phyloP scores from a whole-genome alignment of 2,888 invertebrate species.

The Sabellastarte sp. region DNA sequence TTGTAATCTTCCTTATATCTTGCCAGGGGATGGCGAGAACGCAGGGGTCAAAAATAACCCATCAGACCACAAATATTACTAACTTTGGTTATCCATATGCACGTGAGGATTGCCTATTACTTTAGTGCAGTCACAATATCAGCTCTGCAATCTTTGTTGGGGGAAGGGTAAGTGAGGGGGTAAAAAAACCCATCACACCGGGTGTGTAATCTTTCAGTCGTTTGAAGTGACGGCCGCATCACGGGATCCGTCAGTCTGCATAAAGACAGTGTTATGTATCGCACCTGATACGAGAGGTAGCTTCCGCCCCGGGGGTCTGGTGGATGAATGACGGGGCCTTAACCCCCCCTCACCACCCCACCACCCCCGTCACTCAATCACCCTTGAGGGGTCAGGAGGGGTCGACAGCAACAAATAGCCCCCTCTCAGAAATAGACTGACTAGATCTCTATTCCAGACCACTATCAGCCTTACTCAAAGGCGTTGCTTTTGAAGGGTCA shows the following conservation, averaged over 20 bases:
- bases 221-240: not conserved
- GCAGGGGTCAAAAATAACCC: too few species aligned
- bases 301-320: not conserved
- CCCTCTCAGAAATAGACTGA: not conserved
- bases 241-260: not conserved
- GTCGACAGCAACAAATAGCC: not conserved
- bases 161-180: too few species aligned
- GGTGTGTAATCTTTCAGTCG: not conserved
- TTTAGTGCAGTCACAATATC: too few species aligned
- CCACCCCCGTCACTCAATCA: not conserved
- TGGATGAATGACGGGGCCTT: not conserved
- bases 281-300: not conserved
- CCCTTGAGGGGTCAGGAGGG: not conserved
- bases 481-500: too few species aligned
- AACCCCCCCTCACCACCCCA: not conserved
- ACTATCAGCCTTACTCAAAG: too few species aligned
- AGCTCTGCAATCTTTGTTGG: too few species aligned
- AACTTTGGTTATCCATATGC: too few species aligned
- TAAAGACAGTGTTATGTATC: not conserved
- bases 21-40: too few species aligned
- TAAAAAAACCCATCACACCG: too few species aligned
- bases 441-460: not conserved
- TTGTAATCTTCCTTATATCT: too few species aligned
- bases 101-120: too few species aligned
- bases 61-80: too few species aligned